Base-by-base conservation (phyloP, 2,797 vertebrate species). In the Percopsis omiscomaycus region DNA sequence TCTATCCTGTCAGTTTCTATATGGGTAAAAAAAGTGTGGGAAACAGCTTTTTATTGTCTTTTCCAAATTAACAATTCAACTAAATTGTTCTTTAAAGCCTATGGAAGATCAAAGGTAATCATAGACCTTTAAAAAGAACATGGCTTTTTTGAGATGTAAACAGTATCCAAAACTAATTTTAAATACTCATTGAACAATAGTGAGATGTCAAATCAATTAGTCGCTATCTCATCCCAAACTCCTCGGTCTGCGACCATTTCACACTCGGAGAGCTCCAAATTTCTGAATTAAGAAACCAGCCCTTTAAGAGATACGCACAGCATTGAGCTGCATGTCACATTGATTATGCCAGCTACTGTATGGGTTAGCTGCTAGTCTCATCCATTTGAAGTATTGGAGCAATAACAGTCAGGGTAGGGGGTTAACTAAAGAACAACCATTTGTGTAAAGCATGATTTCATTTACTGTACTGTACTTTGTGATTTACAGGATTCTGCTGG, bases 361-460 rank as follows among this genome's bases (percentile, higher is more conserved):
- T 59, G 66, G 75, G 75, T 75, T 75, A 63, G 49, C 81, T 75
- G 80, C 81, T 86, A 71, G 66, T 32, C 77, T 88, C 84, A 88
- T 89, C 74, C 79, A 86, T 89, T 87, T 88, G 84, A 86, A 87
- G 85, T 87, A 86, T 88, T 88, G 84, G 79, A 83, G 78, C 84
- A 85, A 79, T 78, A 82, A 78, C 80, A 73, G 67, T 46, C 5
- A 79, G 76, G 79, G 64, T 74, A 78, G 79, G 66, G 71, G 64
- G 69, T 72, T 64, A 68, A 76, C 77, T 73, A 77, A 73, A 81
- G 80, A 86, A 81, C 77, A 79, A 83, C 84, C 82, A 75, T 85
- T 81, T 81, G 71, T 77, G 71, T 75, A 84, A 71, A 75, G 81
- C 81, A 81, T 85, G 79, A 61, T 72, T 84, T 74, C 59, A 74